Base-by-base conservation (phyloP, 1,140 invertebrate species). In the Diachasma alloeum region DNA sequence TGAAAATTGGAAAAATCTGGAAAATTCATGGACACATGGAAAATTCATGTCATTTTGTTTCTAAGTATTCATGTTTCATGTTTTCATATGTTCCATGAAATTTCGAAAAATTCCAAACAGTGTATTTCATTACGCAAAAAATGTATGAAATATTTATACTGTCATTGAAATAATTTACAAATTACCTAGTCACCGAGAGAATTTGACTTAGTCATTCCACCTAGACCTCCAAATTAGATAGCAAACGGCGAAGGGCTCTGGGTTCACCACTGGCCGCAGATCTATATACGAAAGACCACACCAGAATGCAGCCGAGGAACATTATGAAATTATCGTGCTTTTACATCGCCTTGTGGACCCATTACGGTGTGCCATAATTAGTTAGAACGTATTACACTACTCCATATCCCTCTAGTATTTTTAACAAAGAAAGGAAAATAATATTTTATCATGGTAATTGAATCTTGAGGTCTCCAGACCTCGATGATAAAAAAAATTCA, bases 251-350 rank as follows among this genome's bases (percentile, higher is more conserved):
- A 63, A 24, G 44, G 44, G 44, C 44, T 4, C 44, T 11, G 48
- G 48, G 48, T 53, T 22, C 17, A n/a, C 71, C 71, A 37, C 46
- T 42, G 56, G 37, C 71, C 17, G 15, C 72, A 24, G 53, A 36
- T 66, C 56, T 74, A 56, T 37, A 17, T 63, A 63, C 46, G 56
- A 39, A 36, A 31, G 19, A 24, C 48, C 13, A 9, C 15, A 19
- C 56, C 72, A 74, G 63, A 68, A 74, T 74, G n/a, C 68, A 53
- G 53, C 72, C 70, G 44, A 17, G 74, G 70, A 75, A 73, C 72
- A 78, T 78, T 70, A 80, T 80, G 66, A 78, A 80, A 80, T 78
- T 78, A 78, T 78, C 74, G 48, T 67, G 69, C 63, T 46, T 74
- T 68, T 39, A 77, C 63, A 76, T 72, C 71, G 42, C 74, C 67